Evolutionary conservation across 2,888 invertebrate species (phyloP).

Genomic region (Chironomus riparius): DNA sequence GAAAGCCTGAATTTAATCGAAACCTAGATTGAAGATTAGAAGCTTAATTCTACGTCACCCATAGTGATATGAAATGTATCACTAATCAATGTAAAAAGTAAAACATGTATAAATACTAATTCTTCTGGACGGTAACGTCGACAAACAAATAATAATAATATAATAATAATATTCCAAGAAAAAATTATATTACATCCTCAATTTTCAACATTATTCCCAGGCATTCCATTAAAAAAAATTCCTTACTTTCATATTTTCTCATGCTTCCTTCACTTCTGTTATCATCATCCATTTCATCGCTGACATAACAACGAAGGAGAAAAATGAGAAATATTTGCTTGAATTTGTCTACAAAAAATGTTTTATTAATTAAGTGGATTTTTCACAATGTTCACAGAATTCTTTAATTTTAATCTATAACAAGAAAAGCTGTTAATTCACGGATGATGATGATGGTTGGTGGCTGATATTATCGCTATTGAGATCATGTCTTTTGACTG

Average conservation of each 20-base stretch:
- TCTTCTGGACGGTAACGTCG: too few relatives aligned
- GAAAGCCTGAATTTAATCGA: too few relatives aligned
- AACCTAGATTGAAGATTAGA: too few relatives aligned
- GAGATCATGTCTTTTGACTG: not conserved
- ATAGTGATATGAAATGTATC: too few relatives aligned
- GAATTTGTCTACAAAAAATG: constrained; percentile 10
- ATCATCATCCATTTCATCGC: not conserved
- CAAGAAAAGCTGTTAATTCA: not conserved
- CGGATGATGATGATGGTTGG: not conserved
- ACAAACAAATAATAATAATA: too few relatives aligned
- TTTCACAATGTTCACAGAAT: not conserved
- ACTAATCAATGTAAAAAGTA: too few relatives aligned
- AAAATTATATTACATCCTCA: not conserved
- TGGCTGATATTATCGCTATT: not conserved
- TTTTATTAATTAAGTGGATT: constrained; percentile 17
- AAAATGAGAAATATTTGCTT: not conserved
- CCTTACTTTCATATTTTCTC: not conserved
- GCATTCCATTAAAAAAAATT: not conserved
- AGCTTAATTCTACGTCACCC: too few relatives aligned
- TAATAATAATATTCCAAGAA: too few relatives aligned
- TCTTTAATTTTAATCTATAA: not conserved
- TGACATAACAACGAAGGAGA: not conserved
- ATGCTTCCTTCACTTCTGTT: not conserved
- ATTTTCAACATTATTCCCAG: not conserved
- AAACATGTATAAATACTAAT: too few relatives aligned